Evolutionary conservation across 2,113 vertebrate genomes (phyloP).

Genomic region (Silurus asotus): DNA sequence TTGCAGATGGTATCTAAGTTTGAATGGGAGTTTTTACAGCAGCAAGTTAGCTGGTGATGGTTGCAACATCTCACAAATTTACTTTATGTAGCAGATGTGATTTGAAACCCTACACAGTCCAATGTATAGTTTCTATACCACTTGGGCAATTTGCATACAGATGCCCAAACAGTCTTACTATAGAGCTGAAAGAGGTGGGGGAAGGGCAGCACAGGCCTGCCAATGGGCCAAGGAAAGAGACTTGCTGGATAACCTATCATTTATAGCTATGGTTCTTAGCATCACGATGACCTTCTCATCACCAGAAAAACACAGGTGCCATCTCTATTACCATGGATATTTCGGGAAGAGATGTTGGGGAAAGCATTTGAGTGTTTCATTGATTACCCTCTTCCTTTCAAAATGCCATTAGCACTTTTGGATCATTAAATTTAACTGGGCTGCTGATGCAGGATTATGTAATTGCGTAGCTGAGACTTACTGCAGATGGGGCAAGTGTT

Average conservation of each 20-base stretch:
- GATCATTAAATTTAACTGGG: conserved; percentile 48
- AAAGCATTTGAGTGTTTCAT: conserved; percentile 35
- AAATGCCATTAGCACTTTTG: conserved; percentile 53
- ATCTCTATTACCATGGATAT: conserved; percentile 46
- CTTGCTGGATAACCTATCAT: conserved; percentile 41
- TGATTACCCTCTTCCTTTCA: conserved; percentile 38
- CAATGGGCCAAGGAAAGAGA: conserved; percentile 26
- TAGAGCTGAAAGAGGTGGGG: conserved; percentile 40
- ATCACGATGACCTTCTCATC: conserved; percentile 46
- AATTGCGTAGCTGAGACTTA: conserved; percentile 31
- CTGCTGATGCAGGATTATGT: conserved; percentile 43
- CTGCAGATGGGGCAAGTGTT: conserved; percentile 41
- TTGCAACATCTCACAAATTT: conserved; percentile 42
- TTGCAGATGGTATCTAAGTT: conserved; percentile 50
- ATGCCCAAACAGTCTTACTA: conserved; percentile 56
- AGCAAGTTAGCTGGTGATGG: conserved; percentile 41
- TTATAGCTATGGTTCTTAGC: conserved; percentile 40
- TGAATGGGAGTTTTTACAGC: conserved; percentile 41
- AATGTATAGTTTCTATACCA: conserved; percentile 53
- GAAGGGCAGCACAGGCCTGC: conserved; percentile 30
- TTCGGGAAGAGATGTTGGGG: conserved; percentile 19
- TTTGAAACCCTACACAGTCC: conserved; percentile 33
- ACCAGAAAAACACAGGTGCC: conserved; percentile 51
- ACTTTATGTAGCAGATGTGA: conserved; percentile 40
- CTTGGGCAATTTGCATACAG: conserved; percentile 60